Percentiles rank a stretch among this genome's conserved stretches.
phyloP scores from a whole-genome alignment of 1,140 invertebrate genomes.

The Drosophila ohnishii region DNA sequence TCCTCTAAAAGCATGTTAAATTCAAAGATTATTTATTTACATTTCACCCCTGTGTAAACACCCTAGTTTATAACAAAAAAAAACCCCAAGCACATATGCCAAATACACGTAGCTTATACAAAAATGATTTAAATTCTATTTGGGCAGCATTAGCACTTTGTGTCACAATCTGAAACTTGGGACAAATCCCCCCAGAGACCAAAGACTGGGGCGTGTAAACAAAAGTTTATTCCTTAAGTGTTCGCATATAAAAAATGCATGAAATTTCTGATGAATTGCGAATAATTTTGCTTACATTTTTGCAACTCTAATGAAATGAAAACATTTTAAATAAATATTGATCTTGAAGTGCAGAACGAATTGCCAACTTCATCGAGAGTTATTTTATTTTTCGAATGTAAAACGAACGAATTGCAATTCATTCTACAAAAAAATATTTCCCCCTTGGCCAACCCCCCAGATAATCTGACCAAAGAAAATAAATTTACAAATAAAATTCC shows the following conservation, averaged over 20 bases:
- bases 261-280: conserved; percentile 23
- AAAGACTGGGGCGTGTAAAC: conserved; percentile 39
- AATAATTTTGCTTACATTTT: conserved; percentile 18
- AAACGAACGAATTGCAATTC: conserved; percentile 42
- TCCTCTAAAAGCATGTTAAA: background rate
- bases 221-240: conserved; percentile 68
- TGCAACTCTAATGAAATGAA: conserved; percentile 17
- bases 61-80: conserved; percentile 5
- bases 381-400: conserved; percentile 29
- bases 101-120: conserved; percentile 54
- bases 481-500: conserved; percentile 72
- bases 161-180: conserved; percentile 45
- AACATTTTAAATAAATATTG: conserved; percentile 36
- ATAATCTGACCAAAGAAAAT: conserved; percentile 49
- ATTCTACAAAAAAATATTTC: conserved; percentile 4
- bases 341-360: conserved; percentile 8
- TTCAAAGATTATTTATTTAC: conserved; percentile 15
- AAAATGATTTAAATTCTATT: conserved; percentile 76
- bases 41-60: conserved; percentile 17
- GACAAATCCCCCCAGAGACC: conserved; percentile 44
- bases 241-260: conserved; percentile 63
- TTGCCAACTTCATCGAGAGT: conserved; percentile 19
- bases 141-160: conserved; percentile 61
- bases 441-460: conserved; percentile 23
- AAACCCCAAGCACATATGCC: conserved; percentile 53